These are phyloP conservation scores for Ypsolopha sequella DNA, from an alignment of 2,888 invertebrate genomes.

Conservation along the genomic window DNA sequence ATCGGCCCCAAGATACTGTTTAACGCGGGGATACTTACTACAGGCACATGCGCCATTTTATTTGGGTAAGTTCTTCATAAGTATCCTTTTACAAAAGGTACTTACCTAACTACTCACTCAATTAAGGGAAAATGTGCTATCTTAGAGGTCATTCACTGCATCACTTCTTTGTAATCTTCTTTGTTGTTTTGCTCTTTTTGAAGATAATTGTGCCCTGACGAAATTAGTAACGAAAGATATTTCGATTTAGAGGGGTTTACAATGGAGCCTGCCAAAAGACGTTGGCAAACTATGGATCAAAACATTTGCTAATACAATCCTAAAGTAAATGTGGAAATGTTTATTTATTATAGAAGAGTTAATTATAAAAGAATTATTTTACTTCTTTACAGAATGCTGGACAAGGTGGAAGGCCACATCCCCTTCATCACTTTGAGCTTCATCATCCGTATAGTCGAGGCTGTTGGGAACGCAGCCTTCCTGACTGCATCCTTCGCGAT, in stretches of 20 bases:
- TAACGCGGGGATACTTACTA: conserved; percentile 85
- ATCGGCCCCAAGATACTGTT: conserved; percentile 86
- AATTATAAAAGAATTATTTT: too few species aligned
- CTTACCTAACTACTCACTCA: too few species aligned
- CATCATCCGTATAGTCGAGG: conserved; percentile 83
- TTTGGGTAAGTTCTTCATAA: conserved; percentile 73
- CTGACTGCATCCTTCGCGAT: conserved; percentile 89
- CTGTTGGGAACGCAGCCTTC: conserved; percentile 88
- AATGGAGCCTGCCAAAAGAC: not conserved
- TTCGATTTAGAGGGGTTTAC: not conserved
- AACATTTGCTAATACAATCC: too few species aligned
- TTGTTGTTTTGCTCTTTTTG: too few species aligned
- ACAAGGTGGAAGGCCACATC: conserved; percentile 77
- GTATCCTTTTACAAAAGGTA: too few species aligned
- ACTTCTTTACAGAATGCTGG: conserved; percentile 69
- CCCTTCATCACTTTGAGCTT: conserved; percentile 85
- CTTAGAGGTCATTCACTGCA: too few species aligned
- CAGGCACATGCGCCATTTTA: conserved; percentile 85
- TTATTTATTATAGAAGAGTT: too few species aligned
- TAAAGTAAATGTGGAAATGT: too few species aligned
- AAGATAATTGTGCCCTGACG: too few species aligned
- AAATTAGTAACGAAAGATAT: not conserved
- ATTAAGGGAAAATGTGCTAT: too few species aligned
- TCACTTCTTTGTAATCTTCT: too few species aligned
- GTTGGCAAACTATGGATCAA: too few species aligned